These are phyloP conservation scores for Neodiprion virginianus DNA, from an alignment of 1,140 invertebrate species.

Conservation along the genomic window DNA sequence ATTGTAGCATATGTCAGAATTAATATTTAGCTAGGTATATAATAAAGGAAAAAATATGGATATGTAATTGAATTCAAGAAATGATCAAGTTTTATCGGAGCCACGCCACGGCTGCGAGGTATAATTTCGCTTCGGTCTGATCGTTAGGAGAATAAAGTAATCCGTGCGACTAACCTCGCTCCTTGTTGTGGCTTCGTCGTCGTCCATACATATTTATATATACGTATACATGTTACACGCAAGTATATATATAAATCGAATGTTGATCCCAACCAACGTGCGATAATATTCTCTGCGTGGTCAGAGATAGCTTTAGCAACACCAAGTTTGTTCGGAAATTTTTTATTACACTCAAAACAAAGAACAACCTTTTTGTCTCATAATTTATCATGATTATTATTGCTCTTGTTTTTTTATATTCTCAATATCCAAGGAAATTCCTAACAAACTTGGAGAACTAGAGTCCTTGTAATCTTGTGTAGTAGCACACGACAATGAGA, in stretches of 20 bases:
- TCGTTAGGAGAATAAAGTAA: neutral
- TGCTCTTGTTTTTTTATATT: too few relatives aligned
- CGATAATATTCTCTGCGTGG: too few relatives aligned
- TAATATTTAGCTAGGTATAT: slow-evolving; percentile 44
- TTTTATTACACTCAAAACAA: too few relatives aligned
- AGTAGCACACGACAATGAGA: too few relatives aligned
- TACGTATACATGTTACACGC: neutral
- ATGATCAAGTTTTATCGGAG: neutral
- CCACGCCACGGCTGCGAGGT: slow-evolving; percentile 3
- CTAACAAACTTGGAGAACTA: too few relatives aligned
- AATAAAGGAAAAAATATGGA: slow-evolving; percentile 21
- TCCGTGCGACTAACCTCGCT: neutral
- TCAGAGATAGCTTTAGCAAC: too few relatives aligned
- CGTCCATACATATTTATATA: neutral
- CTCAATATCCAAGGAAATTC: too few relatives aligned
- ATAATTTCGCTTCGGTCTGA: neutral
- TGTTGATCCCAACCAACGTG: neutral
- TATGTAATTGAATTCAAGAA: neutral
- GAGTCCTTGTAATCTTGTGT: too few relatives aligned
- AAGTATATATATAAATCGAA: neutral
- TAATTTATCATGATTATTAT: too few relatives aligned
- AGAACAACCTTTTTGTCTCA: too few relatives aligned
- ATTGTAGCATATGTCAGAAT: slow-evolving; percentile 43
- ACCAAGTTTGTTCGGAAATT: too few relatives aligned
- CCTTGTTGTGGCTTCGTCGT: slow-evolving; percentile 9